Evolutionary conservation across 2,797 vertebrate species (phyloP).

Genomic region (Ambastaia sidthimunki): DNA sequence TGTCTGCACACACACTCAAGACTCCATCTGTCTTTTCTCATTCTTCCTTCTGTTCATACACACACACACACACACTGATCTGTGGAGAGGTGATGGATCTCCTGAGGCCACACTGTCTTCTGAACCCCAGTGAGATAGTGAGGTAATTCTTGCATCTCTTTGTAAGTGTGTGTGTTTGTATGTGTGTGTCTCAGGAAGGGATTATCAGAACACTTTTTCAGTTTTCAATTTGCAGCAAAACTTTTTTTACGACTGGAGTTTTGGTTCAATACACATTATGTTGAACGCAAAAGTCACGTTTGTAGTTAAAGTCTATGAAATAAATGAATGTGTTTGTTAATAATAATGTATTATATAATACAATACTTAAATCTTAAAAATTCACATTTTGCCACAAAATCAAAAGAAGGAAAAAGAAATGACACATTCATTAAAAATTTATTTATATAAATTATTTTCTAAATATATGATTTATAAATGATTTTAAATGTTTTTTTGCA

Average conservation of each 20-base stretch:
- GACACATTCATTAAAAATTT: not conserved
- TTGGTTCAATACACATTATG: not conserved
- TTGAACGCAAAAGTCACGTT: not conserved
- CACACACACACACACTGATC: not conserved
- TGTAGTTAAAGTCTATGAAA: not conserved
- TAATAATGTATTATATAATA: too few species aligned
- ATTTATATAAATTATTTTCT: too few species aligned
- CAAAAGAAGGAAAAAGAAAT: not conserved
- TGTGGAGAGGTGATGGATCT: not conserved
- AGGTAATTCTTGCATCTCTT: not conserved
- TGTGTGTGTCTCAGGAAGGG: conserved; percentile 10
- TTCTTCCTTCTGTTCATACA: not conserved
- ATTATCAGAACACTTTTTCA: not conserved
- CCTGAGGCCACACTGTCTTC: not conserved
- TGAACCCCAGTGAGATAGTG: conserved; percentile 7
- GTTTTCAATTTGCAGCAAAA: conserved; percentile 4
- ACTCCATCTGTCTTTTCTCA: not conserved
- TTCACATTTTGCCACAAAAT: not conserved
- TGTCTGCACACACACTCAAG: not conserved
- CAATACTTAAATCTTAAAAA: too few species aligned
- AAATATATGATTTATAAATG: too few species aligned
- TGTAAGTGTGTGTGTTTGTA: not conserved
- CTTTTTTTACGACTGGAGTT: not conserved
- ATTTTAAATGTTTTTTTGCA: too few species aligned
- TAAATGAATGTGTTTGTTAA: not conserved